These are phyloP conservation scores for Parthenolecanium corni DNA, from an alignment of 2,888 invertebrate genomes.

Conservation along the genomic window DNA sequence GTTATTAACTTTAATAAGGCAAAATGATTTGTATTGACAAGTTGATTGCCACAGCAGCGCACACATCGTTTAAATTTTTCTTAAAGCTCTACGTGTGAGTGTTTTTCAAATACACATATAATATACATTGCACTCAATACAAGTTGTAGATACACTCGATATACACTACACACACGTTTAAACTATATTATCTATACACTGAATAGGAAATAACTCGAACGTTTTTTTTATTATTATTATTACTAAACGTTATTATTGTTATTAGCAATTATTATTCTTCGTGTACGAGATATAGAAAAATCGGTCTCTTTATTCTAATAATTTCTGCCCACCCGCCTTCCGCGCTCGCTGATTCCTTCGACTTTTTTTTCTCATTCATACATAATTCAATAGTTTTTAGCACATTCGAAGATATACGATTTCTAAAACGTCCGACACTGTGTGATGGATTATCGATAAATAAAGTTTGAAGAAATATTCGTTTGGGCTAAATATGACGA, in stretches of 20 bases:
- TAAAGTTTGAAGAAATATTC: no score
- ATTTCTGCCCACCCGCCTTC: no score
- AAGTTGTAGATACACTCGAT: not conserved
- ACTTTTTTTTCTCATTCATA: conserved; percentile 5
- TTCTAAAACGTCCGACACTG: no score
- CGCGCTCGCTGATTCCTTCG: no score
- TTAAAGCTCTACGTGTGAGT: not conserved
- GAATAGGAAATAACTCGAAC: conserved; percentile 13
- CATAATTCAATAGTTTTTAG: conserved; percentile 23
- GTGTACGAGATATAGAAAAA: conserved; percentile 5
- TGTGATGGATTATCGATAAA: no score
- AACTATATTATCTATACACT: not conserved
- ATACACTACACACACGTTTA: not conserved
- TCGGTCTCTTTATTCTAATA: not conserved
- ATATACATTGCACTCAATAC: not conserved
- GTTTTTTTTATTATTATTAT: not conserved
- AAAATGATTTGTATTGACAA: conserved; percentile 30
- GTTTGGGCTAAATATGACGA: no score
- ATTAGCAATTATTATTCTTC: conserved; percentile 5
- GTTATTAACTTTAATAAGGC: conserved; percentile 28
- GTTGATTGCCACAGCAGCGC: conserved; percentile 24
- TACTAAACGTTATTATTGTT: conserved; percentile 11
- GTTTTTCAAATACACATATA: not conserved
- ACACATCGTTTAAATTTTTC: conserved; percentile 11
- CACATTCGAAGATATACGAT: not conserved